Evolutionary conservation across 2,113 vertebrate genomes (phyloP).

Genomic region (Antechinus flavipes): DNA sequence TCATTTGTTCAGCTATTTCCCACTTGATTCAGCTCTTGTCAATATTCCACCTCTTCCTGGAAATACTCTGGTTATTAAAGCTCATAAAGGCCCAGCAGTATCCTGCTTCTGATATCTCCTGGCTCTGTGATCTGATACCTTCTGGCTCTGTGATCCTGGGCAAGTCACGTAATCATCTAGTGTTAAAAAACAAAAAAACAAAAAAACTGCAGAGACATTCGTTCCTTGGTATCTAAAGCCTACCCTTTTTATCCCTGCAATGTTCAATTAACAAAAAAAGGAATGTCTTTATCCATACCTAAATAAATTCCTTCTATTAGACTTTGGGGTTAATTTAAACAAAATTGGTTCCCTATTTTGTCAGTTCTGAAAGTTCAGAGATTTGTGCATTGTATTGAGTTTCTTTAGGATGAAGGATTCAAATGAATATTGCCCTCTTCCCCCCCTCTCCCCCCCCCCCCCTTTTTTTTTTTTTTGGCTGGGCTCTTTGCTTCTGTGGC

Average conservation of each 20-base stretch:
- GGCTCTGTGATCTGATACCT: background rate
- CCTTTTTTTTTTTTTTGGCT: background rate
- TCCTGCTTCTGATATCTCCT: background rate
- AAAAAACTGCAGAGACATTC: background rate
- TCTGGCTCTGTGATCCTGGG: background rate
- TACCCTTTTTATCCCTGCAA: background rate
- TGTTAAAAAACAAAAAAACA: background rate
- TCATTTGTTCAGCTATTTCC: background rate
- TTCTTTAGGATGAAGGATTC: constrained; percentile 29
- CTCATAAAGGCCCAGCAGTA: background rate
- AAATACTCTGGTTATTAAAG: background rate
- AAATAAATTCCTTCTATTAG: constrained; percentile 5
- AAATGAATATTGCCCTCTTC: constrained; percentile 3
- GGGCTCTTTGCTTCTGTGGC: background rate
- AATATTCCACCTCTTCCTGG: background rate
- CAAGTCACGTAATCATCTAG: background rate
- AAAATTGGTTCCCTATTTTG: constrained; percentile 31
- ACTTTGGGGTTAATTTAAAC: constrained; percentile 44
- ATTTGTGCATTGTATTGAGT: constrained; percentile 28
- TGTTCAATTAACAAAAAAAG: background rate
- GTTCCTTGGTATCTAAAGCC: background rate
- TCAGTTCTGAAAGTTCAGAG: constrained; percentile 37
- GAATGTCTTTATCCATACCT: background rate
- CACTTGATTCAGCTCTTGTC: background rate
- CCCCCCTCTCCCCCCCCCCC: too few relatives aligned